Conservation (phyloP, 2,113 vertebrate genomes). For the Triplophysa dalaica region DNA sequence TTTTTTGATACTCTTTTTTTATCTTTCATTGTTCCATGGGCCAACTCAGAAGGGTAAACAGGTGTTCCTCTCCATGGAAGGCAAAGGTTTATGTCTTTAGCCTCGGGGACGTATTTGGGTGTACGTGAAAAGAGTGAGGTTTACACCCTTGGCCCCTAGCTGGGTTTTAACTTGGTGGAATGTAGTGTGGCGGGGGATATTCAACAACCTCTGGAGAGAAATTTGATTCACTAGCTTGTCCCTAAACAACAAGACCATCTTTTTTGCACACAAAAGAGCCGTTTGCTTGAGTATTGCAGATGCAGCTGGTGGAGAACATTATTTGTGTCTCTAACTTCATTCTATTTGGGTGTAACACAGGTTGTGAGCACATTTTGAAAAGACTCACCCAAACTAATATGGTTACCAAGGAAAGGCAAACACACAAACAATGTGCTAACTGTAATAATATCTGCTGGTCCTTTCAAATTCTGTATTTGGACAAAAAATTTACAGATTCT, state of each 20-base stretch:
- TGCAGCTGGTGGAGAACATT: constrained; percentile 40
- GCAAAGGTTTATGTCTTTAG: constrained; percentile 62
- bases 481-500: constrained; percentile 30
- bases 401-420: constrained; percentile 25
- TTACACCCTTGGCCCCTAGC: constrained; percentile 58
- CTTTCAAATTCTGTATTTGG: constrained; percentile 18
- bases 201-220: constrained; percentile 54
- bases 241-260: constrained; percentile 45
- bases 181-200: constrained; percentile 55
- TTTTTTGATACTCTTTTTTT: neutral
- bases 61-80: constrained; percentile 37
- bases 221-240: constrained; percentile 48
- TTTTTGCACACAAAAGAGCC: constrained; percentile 27
- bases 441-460: constrained; percentile 20
- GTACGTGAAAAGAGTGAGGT: constrained; percentile 41
- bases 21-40: constrained; percentile 2
- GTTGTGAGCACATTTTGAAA: constrained; percentile 31
- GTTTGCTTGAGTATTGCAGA: constrained; percentile 11
- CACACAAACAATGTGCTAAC: constrained; percentile 7
- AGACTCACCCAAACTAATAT: constrained; percentile 11
- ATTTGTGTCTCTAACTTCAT: constrained; percentile 20
- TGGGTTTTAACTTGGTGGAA: constrained; percentile 58
- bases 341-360: constrained; percentile 27
- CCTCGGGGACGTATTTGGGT: constrained; percentile 47
- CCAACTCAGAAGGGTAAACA: constrained; percentile 26